Percentiles rank a stretch among this genome's conserved stretches.
Conservation (phyloP, 2,888 invertebrate genomes). For the Tigriopus californicus region DNA sequence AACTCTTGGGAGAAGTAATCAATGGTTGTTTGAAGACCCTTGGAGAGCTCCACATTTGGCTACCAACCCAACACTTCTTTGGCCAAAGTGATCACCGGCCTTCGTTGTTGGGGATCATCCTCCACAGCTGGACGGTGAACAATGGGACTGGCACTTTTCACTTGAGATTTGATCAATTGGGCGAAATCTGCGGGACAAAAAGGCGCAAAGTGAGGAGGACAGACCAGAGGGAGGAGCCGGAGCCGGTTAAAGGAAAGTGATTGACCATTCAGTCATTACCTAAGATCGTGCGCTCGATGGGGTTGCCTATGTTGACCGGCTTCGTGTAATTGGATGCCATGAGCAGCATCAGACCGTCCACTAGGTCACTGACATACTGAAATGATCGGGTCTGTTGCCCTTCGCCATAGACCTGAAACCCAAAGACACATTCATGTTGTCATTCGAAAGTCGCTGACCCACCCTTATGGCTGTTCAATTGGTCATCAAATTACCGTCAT, state of each 20-base stretch:
- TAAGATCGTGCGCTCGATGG: constrained; percentile 88
- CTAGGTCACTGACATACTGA: constrained; percentile 91
- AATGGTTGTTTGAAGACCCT: constrained; percentile 76
- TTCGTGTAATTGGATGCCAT: constrained; percentile 85
- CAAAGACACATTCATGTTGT: no score
- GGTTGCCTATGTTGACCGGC: constrained; percentile 93
- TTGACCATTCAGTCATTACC: no score
- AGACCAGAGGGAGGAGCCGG: no score
- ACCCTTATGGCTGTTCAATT: not conserved
- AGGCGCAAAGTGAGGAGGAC: no score
- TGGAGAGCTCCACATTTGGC: constrained; percentile 59
- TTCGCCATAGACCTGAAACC: constrained; percentile 48
- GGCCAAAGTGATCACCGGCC: constrained; percentile 81
- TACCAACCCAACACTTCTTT: constrained; percentile 69
- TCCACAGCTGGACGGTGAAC: constrained; percentile 65
- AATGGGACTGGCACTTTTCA: constrained; percentile 68
- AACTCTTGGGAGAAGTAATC: constrained; percentile 83
- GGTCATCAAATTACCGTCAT: constrained; percentile 78
- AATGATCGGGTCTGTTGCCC: constrained; percentile 77
- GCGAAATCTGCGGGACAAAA: no score
- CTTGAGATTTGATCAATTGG: constrained; percentile 51
- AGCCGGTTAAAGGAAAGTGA: no score
- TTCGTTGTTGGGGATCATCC: constrained; percentile 86
- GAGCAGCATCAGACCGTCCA: constrained; percentile 73
- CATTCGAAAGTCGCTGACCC: not conserved